Evolutionary conservation across 2,113 vertebrate species (phyloP).

Genomic region (Lophura nycthemera): DNA sequence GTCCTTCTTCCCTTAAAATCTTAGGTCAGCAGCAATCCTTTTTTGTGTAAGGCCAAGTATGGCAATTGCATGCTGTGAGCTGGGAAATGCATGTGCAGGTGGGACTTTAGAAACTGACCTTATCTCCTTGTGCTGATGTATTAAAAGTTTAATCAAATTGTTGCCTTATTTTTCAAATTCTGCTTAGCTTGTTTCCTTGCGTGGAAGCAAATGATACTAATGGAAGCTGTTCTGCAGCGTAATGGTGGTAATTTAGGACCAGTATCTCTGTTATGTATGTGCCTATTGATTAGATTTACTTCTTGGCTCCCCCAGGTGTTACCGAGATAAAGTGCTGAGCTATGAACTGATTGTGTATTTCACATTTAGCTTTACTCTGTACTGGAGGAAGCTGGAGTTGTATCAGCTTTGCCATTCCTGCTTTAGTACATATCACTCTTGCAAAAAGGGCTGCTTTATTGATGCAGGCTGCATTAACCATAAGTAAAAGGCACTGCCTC

Average conservation of each 20-base stretch:
- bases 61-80: background rate
- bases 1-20: background rate
- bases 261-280: background rate
- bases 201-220: background rate
- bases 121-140: background rate
- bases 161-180: background rate
- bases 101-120: background rate
- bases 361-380: background rate
- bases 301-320: background rate
- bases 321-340: background rate
- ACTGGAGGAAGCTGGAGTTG: background rate
- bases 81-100: background rate
- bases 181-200: background rate
- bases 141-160: background rate
- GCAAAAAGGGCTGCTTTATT: background rate
- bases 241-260: background rate
- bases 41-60: background rate
- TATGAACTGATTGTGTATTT: background rate
- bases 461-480: background rate
- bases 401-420: constrained; percentile 31
- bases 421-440: background rate
- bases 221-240: background rate
- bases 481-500: background rate
- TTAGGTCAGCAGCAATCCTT: background rate
- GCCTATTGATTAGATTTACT: background rate